Conservation (phyloP, 2,113 vertebrate genomes). For the Sceloporus undulatus region DNA sequence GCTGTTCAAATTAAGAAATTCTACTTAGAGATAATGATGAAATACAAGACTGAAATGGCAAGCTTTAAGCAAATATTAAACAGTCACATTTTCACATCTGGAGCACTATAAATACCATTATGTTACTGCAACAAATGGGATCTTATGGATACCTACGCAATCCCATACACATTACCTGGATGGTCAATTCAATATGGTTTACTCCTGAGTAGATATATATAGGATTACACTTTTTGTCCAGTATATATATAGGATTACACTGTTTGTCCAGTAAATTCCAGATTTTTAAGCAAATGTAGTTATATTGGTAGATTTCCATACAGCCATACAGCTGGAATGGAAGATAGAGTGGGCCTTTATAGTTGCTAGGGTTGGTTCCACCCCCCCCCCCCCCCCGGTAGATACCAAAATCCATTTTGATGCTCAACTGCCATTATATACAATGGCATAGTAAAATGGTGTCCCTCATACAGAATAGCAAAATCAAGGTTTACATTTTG, state of each 20-base stretch:
- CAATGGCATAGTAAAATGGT: too few relatives aligned
- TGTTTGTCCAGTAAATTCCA: neutral
- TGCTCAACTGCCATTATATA: too few relatives aligned
- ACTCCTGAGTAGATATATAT: too few relatives aligned
- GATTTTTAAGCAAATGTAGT: neutral
- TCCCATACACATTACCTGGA: neutral
- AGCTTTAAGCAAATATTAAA: neutral
- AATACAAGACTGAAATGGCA: neutral
- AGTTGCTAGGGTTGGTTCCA: too few relatives aligned
- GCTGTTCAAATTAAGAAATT: neutral
- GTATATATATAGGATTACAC: neutral
- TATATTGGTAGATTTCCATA: neutral
- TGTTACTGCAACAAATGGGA: neutral
- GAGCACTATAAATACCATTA: neutral
- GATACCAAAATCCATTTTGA: too few relatives aligned
- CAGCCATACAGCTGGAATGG: neutral
- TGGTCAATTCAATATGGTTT: neutral
- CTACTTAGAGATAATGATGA: neutral
- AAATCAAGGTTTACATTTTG: too few relatives aligned
- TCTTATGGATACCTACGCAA: neutral
- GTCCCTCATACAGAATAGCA: too few relatives aligned
- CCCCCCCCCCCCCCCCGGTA: too few relatives aligned
- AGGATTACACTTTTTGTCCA: neutral
- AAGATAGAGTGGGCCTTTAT: too few relatives aligned
- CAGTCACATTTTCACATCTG: neutral